These are phyloP conservation scores for Lucilia sericata DNA, from an alignment of 1,140 invertebrate genomes.

Conservation along the genomic window DNA sequence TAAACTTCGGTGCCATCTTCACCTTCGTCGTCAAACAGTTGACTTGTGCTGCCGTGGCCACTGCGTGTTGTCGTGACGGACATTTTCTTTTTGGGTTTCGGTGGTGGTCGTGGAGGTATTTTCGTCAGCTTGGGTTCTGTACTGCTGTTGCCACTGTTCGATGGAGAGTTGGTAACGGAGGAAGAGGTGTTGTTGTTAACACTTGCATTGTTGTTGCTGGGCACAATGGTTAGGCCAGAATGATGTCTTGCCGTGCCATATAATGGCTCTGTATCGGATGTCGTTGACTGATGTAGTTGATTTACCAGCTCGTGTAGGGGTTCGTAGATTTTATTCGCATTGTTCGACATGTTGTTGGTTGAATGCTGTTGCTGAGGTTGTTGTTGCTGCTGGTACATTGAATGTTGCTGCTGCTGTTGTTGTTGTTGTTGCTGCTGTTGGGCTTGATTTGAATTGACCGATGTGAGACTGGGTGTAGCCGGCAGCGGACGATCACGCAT, in stretches of 20 bases:
- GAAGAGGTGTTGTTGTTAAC: conserved; percentile 15
- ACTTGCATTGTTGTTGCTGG: conserved; percentile 35
- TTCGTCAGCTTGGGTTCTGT: conserved; percentile 71
- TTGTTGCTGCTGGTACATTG: conserved; percentile 62
- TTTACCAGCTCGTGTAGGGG: conserved; percentile 63
- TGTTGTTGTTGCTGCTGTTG: conserved; percentile 65
- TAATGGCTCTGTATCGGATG: conserved; percentile 59
- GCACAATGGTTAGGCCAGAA: conserved; percentile 49
- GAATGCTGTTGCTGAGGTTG: conserved; percentile 62
- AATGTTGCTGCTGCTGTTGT: conserved; percentile 60
- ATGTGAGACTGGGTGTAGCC: conserved; percentile 70
- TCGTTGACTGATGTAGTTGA: conserved; percentile 49
- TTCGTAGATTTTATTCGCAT: conserved; percentile 64
- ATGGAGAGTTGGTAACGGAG: not conserved
- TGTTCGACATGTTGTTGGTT: conserved; percentile 61
- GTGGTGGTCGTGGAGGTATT: conserved; percentile 83
- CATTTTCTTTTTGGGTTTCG: conserved; percentile 83
- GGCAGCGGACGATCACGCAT: conserved; percentile 74
- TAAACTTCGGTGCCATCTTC: conserved; percentile 89
- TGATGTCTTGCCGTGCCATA: conserved; percentile 49
- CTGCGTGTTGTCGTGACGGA: conserved; percentile 68
- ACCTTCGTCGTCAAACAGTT: conserved; percentile 85
- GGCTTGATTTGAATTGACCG: conserved; percentile 70
- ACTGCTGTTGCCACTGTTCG: conserved; percentile 57
- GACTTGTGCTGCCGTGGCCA: conserved; percentile 71